Evolutionary conservation across 2,113 vertebrate genomes (phyloP).

Genomic region (Bombycilla garrulus): DNA sequence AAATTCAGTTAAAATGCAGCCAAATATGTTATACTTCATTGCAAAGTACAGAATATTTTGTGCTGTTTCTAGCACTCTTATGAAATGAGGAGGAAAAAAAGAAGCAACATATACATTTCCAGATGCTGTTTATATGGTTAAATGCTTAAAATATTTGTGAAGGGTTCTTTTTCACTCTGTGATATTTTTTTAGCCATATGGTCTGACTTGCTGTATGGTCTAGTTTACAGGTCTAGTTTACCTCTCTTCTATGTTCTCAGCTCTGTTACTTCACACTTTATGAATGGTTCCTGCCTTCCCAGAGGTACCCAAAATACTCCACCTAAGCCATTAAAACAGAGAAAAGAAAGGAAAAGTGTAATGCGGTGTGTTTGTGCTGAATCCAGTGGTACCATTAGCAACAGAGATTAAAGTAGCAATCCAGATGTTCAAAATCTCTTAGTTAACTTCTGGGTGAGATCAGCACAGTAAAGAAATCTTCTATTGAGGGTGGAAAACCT

Average conservation of each 20-base stretch:
- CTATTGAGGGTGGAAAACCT: neutral
- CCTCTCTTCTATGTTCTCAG: neutral
- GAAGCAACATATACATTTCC: neutral
- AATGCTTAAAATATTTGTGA: neutral
- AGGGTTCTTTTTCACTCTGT: neutral
- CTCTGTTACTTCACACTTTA: neutral
- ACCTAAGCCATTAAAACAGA: neutral
- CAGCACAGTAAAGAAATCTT: neutral
- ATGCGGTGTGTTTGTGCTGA: neutral
- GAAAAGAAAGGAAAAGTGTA: neutral
- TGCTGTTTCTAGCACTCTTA: neutral
- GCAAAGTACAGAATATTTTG: neutral
- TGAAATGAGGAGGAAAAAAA: neutral
- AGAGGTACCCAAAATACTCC: neutral
- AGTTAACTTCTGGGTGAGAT: neutral
- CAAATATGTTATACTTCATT: neutral
- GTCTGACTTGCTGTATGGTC: neutral
- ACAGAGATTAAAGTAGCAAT: neutral
- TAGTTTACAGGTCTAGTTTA: neutral
- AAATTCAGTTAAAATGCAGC: conserved; percentile 26
- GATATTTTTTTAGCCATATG: neutral
- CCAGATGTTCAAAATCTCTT: neutral
- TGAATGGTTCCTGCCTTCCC: neutral
- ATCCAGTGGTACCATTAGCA: neutral
- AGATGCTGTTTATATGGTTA: neutral